These are phyloP conservation scores for Macrosteles quadrilineatus DNA, from an alignment of 1,140 invertebrate genomes.

Conservation along the genomic window DNA sequence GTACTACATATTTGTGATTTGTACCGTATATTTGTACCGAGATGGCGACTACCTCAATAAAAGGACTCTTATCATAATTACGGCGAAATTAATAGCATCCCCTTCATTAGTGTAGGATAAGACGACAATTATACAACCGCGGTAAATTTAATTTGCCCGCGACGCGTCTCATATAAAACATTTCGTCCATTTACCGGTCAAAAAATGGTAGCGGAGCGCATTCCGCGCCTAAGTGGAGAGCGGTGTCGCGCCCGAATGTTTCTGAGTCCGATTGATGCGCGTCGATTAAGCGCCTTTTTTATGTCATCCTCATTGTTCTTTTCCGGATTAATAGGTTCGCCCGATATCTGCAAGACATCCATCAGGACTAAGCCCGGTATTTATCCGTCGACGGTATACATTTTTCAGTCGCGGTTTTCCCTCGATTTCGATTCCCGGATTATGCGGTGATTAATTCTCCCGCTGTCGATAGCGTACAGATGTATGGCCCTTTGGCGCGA, in stretches of 20 bases:
- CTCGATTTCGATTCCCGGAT: slow-evolving; percentile 17
- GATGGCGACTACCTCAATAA: neutral
- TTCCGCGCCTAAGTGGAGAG: slow-evolving; percentile 1
- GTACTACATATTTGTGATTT: neutral
- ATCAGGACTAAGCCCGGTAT: slow-evolving; percentile 19
- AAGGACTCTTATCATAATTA: slow-evolving; percentile 14
- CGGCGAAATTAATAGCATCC: slow-evolving; percentile 21
- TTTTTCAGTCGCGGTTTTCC: slow-evolving; percentile 24
- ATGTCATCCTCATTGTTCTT: neutral
- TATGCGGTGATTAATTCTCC: slow-evolving; percentile 22
- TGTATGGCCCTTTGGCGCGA: slow-evolving; percentile 13
- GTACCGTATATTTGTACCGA: neutral
- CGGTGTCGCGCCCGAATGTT: neutral
- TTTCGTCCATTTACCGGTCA: slow-evolving; percentile 11
- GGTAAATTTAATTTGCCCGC: slow-evolving; percentile 10
- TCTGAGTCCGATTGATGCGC: slow-evolving; percentile 3
- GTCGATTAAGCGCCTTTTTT: slow-evolving; percentile 20
- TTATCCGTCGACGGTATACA: slow-evolving; percentile 9
- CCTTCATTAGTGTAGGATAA: slow-evolving; percentile 12
- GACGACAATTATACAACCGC: slow-evolving; percentile 18
- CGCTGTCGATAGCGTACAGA: slow-evolving; percentile 15
- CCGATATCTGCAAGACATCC: slow-evolving; percentile 18
- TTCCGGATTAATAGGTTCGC: neutral
- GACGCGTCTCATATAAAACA: slow-evolving; percentile 13
- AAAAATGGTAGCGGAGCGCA: slow-evolving; percentile 1